These are phyloP conservation scores for Silvanus unidentatus DNA, from an alignment of 2,888 invertebrate genomes.

Conservation along the genomic window DNA sequence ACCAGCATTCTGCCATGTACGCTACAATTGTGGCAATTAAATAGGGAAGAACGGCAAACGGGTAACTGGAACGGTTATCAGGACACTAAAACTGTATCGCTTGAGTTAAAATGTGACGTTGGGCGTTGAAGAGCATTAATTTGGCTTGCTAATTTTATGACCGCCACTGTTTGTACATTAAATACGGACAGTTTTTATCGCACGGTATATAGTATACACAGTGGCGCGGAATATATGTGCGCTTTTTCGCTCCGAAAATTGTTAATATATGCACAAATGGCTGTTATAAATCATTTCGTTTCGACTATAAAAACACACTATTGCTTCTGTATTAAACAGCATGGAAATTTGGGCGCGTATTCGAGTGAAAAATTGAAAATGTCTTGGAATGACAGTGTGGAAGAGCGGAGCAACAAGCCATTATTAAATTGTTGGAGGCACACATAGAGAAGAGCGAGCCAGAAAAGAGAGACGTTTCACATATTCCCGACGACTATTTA, in stretches of 20 bases:
- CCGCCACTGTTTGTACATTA: conserved; percentile 19
- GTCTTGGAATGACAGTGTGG: not conserved
- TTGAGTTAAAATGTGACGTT: conserved; percentile 26
- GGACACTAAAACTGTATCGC: conserved; percentile 30
- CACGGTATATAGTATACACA: conserved; percentile 12
- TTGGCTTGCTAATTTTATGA: conserved; percentile 31
- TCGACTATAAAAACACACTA: not conserved
- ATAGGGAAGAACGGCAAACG: conserved; percentile 28
- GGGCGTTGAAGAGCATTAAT: conserved; percentile 32
- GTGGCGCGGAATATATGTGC: conserved; percentile 9
- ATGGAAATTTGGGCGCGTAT: not conserved
- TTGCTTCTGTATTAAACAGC: not conserved
- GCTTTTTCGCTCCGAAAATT: conserved; percentile 14
- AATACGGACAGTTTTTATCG: conserved; percentile 22
- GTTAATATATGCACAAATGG: conserved; percentile 18
- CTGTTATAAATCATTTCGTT: conserved; percentile 15
- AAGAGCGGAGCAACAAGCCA: no score
- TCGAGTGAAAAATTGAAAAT: not conserved
- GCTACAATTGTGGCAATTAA: conserved; percentile 33
- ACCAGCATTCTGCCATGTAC: conserved; percentile 32
- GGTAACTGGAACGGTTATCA: conserved; percentile 31
- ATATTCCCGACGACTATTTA: no score
- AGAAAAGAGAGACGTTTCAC: no score
- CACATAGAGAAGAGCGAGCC: no score
- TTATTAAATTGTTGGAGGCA: no score